phyloP scores from a whole-genome alignment of 37 sponge, comb jelly and placozoan species.

The Haliclona indistincta region DNA sequence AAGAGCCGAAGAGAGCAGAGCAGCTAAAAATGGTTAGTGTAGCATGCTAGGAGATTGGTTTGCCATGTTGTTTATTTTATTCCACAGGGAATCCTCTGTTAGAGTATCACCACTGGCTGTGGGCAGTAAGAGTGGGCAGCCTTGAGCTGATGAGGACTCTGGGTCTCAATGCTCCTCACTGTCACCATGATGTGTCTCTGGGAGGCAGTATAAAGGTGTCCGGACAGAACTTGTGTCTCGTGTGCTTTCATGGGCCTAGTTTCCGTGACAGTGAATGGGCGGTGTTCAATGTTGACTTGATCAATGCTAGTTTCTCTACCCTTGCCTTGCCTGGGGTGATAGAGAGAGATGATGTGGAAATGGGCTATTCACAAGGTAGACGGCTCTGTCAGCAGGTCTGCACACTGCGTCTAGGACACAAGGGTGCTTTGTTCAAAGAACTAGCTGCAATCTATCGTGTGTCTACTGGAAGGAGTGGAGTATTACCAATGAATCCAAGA shows the following conservation, averaged over 20 bases:
- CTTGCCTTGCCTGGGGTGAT: slow-evolving; percentile 72
- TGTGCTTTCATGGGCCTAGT: slow-evolving; percentile 70
- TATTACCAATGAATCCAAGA: slow-evolving; percentile 33
- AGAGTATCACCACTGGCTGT: slow-evolving; percentile 76
- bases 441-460: slow-evolving; percentile 67
- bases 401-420: slow-evolving; percentile 28
- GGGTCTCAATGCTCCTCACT: slow-evolving; percentile 34
- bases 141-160: slow-evolving; percentile 54
- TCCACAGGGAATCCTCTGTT: slow-evolving; percentile 9
- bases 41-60: not conserved
- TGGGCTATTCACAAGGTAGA: not conserved
- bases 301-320: slow-evolving; percentile 67
- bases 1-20: not conserved
- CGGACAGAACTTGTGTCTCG: slow-evolving; percentile 70
- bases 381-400: slow-evolving; percentile 64
- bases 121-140: slow-evolving; percentile 67
- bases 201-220: slow-evolving; percentile 63
- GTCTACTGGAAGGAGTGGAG: slow-evolving; percentile 29
- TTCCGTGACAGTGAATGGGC: slow-evolving; percentile 83
- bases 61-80: not conserved
- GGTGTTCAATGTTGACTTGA: slow-evolving; percentile 55
- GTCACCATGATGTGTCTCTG: slow-evolving; percentile 47
- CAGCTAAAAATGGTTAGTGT: not conserved
- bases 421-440: not conserved
- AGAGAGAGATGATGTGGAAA: not conserved